A percentile compares a stretch with the other conserved stretches of the same genome.
phyloP scores from a whole-genome alignment of 2,113 vertebrate genomes.

The Mionectes macconnelli region DNA sequence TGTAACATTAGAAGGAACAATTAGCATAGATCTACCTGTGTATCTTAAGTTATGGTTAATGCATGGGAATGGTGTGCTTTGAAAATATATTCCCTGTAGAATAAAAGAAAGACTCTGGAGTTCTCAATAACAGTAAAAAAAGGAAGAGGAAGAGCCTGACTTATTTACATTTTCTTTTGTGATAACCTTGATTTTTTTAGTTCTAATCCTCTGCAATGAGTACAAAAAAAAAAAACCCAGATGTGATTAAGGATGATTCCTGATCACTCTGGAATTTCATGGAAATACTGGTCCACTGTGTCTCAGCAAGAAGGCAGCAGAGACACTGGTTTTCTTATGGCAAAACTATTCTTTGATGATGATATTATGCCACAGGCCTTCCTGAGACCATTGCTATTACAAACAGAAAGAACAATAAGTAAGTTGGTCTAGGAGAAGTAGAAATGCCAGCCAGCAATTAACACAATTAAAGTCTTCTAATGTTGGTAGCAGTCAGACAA shows the following conservation, averaged over 20 bases:
- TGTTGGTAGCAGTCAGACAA: neutral
- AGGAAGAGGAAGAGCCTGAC: neutral
- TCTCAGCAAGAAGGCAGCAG: neutral
- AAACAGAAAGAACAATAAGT: neutral
- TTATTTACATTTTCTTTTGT: slow-evolving; percentile 3
- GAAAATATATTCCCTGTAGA: slow-evolving; percentile 47
- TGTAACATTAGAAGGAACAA: slow-evolving; percentile 54
- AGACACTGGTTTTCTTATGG: neutral
- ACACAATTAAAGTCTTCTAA: neutral
- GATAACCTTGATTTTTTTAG: neutral
- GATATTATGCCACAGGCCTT: neutral
- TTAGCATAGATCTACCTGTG: slow-evolving; percentile 50
- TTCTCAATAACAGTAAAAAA: slow-evolving; percentile 25
- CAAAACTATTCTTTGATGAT: neutral
- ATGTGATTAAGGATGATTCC: neutral
- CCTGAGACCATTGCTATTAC: rapidly evolving
- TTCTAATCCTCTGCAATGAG: neutral
- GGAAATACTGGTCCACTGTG: neutral
- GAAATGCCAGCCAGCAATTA: neutral
- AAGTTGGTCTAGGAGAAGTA: rapidly evolving
- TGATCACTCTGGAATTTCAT: neutral
- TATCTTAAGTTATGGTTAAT: slow-evolving; percentile 52
- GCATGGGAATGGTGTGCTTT: slow-evolving; percentile 33
- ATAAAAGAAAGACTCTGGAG: slow-evolving; percentile 32
- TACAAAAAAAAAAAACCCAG: neutral